These are phyloP conservation scores for Oncorhynchus masou DNA, from an alignment of 2,113 vertebrate species.

Conservation along the genomic window DNA sequence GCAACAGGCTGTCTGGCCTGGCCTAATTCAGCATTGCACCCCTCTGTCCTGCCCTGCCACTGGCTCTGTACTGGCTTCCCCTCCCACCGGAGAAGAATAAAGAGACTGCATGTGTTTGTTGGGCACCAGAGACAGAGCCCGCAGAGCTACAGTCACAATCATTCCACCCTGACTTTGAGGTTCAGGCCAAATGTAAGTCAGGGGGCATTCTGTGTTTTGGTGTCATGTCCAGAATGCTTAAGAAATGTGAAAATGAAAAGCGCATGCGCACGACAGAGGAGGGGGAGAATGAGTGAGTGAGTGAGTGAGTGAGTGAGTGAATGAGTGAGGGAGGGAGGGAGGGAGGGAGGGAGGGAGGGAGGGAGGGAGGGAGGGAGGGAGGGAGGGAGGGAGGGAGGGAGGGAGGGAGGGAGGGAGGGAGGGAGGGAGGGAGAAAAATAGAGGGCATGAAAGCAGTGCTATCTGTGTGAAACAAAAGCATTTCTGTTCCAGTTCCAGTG, in stretches of 20 bases:
- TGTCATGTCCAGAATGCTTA: constrained; percentile 22
- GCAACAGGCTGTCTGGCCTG: constrained; percentile 7
- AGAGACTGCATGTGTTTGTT: neutral
- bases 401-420: no score
- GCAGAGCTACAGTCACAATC: constrained; percentile 3
- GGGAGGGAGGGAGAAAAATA: neutral
- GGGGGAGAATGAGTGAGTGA: neutral
- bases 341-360: no score
- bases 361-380: no score
- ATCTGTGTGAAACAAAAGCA: constrained; percentile 36
- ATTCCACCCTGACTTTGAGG: constrained; percentile 5
- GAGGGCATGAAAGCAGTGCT: constrained; percentile 40
- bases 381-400: no score
- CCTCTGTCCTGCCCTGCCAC: neutral
- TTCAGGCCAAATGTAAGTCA: constrained; percentile 33
- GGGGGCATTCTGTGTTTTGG: constrained; percentile 14
- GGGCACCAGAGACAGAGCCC: neutral
- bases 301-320: no score
- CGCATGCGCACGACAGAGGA: neutral
- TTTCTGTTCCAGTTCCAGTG: constrained; percentile 32
- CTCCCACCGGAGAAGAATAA: neutral
- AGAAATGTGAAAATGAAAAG: neutral
- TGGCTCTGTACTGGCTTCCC: constrained; percentile 1
- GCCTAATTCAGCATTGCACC: neutral
- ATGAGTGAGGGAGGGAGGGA: neutral